Percentiles rank a stretch among this genome's conserved stretches.
Evolutionary conservation across 2,888 invertebrate species (phyloP).

Genomic region (Phalera bucephala): DNA sequence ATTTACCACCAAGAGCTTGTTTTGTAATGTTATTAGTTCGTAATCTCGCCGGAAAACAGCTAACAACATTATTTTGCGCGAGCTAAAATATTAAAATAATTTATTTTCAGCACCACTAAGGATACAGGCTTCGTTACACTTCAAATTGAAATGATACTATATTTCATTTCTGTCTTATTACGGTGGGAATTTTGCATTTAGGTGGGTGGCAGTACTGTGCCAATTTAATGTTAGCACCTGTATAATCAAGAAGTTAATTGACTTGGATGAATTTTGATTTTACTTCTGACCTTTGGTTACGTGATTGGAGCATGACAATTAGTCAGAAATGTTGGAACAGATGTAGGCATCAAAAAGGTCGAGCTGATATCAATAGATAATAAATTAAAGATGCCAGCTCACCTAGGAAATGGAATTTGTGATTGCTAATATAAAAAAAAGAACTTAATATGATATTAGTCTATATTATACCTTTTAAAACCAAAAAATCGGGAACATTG

Average conservation of each 20-base stretch:
- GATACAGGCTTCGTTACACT: slow-evolving; percentile 41
- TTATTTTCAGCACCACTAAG: slow-evolving; percentile 63
- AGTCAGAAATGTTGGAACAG: too few relatives aligned
- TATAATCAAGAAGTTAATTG: slow-evolving; percentile 1
- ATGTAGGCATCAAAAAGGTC: too few relatives aligned
- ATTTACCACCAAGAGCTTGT: slow-evolving; percentile 79
- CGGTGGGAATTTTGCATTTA: slow-evolving; percentile 22
- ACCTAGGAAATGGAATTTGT: too few relatives aligned
- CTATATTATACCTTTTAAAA: too few relatives aligned
- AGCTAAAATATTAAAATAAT: slow-evolving; percentile 78
- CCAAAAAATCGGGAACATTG: too few relatives aligned
- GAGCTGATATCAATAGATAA: too few relatives aligned
- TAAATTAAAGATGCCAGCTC: too few relatives aligned
- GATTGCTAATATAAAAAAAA: too few relatives aligned
- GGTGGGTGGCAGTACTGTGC: slow-evolving; percentile 2
- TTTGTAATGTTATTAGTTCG: slow-evolving; percentile 82
- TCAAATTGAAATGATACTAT: slow-evolving; percentile 37
- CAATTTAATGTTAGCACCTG: slow-evolving; percentile 15
- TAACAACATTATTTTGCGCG: slow-evolving; percentile 73
- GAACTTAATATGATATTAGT: too few relatives aligned
- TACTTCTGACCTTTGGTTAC: too few relatives aligned
- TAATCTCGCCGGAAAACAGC: slow-evolving; percentile 78
- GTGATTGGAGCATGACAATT: too few relatives aligned
- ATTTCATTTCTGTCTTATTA: slow-evolving; percentile 35
- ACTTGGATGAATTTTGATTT: background rate